phyloP scores from a whole-genome alignment of 23 tunicate species.

The Diplosoma virens region DNA sequence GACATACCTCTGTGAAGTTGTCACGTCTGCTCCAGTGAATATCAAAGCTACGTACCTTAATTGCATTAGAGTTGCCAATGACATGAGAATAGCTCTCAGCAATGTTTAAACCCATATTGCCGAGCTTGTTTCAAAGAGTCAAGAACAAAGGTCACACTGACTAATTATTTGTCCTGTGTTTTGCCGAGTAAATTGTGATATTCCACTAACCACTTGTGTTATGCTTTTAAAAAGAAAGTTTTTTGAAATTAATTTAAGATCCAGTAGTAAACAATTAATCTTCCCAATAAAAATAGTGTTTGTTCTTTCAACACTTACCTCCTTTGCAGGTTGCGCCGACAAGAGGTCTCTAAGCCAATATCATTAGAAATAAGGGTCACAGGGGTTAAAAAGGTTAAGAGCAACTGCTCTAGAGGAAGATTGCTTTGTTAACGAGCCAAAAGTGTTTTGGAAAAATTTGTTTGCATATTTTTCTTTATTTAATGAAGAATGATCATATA shows the following conservation, averaged over 20 bases:
- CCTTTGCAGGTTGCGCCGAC: not conserved
- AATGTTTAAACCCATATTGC: no score
- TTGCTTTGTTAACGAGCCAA: no score
- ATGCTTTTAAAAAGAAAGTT: not conserved
- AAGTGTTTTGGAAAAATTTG: no score
- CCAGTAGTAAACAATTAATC: not conserved
- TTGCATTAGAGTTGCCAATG: no score
- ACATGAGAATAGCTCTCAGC: no score
- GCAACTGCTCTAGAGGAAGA: not conserved
- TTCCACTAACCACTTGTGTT: not conserved
- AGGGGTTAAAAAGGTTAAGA: not conserved
- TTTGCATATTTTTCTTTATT: no score
- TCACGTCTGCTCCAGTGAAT: not conserved
- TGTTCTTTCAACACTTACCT: not conserved
- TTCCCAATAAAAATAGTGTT: not conserved
- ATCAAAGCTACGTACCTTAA: no score
- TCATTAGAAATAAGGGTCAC: not conserved
- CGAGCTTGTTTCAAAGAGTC: not conserved
- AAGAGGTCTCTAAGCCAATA: not conserved
- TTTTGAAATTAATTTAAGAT: not conserved
- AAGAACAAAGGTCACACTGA: not conserved
- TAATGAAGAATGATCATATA: no score
- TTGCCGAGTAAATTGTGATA: not conserved
- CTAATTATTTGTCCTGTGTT: no score
- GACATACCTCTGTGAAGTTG: not conserved